A percentile compares a stretch with the other conserved stretches of the same genome.
Conservation (phyloP, 2,113 vertebrate genomes). For the Corythaixoides concolor region DNA sequence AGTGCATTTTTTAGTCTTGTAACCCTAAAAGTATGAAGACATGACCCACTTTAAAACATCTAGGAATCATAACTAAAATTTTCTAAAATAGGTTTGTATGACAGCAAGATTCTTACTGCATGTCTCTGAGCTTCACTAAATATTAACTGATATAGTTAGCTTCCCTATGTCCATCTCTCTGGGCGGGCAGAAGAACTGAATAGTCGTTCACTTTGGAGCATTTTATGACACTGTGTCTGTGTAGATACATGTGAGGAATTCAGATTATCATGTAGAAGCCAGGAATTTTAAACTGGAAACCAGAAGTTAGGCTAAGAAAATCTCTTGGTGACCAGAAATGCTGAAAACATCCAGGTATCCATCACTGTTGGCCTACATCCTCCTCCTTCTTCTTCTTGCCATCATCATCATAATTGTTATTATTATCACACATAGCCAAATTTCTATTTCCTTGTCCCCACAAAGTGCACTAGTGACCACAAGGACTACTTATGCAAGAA, state of each 20-base stretch:
- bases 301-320: background rate
- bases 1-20: background rate
- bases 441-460: background rate
- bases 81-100: background rate
- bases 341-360: background rate
- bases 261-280: background rate
- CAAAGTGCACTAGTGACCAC: background rate
- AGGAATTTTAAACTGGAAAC: background rate
- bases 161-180: background rate
- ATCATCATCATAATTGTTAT: rapidly evolving
- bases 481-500: background rate
- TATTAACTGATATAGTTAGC: background rate
- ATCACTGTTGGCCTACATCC: background rate
- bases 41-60: background rate
- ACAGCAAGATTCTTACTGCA: background rate
- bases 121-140: background rate
- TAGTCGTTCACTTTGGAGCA: background rate
- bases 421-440: background rate
- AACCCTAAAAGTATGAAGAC: background rate
- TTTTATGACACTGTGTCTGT: background rate
- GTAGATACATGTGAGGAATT: background rate
- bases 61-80: background rate
- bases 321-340: background rate
- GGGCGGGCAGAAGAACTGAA: background rate
- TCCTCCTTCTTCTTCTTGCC: no score